Evolutionary conservation across 2,888 invertebrate genomes (phyloP).

Genomic region (Amphiduros pacificus): DNA sequence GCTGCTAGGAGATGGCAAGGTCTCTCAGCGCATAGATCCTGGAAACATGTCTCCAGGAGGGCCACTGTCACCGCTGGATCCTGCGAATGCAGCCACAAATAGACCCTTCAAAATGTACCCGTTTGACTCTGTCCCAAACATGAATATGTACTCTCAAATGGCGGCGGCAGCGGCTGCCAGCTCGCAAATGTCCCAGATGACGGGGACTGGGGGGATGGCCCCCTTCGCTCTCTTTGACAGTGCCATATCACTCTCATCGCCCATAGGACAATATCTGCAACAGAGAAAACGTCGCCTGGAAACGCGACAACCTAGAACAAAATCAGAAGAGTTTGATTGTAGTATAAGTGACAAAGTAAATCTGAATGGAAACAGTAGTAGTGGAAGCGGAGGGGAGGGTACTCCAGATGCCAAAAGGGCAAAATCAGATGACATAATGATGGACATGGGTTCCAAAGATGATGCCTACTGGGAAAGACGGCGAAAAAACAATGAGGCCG

Average conservation of each 20-base stretch:
- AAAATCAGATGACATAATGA: neutral
- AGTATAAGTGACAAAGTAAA: no score
- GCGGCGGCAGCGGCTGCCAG: slow-evolving; percentile 10
- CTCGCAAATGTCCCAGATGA: slow-evolving; percentile 1
- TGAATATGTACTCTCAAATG: slow-evolving; percentile 7
- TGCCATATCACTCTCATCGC: slow-evolving; percentile 19
- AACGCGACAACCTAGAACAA: no score
- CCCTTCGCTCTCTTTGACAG: neutral
- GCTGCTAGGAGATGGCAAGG: neutral
- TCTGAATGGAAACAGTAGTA: no score
- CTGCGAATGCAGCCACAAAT: no score
- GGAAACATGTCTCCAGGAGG: neutral
- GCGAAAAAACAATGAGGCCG: slow-evolving; percentile 90
- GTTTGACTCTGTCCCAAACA: slow-evolving; percentile 13
- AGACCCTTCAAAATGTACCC: slow-evolving; percentile 24
- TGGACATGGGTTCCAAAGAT: slow-evolving; percentile 65
- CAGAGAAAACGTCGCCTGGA: slow-evolving; percentile 18
- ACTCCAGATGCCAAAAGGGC: neutral
- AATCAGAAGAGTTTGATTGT: no score
- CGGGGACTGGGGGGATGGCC: neutral
- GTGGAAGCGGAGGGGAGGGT: neutral
- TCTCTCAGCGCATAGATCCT: neutral
- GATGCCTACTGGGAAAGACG: slow-evolving; percentile 85
- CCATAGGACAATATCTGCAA: slow-evolving; percentile 20
- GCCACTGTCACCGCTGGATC: slow-evolving; percentile 5